Base-by-base conservation (phyloP, 2,797 vertebrate species). In the Cyclura pinguis region DNA sequence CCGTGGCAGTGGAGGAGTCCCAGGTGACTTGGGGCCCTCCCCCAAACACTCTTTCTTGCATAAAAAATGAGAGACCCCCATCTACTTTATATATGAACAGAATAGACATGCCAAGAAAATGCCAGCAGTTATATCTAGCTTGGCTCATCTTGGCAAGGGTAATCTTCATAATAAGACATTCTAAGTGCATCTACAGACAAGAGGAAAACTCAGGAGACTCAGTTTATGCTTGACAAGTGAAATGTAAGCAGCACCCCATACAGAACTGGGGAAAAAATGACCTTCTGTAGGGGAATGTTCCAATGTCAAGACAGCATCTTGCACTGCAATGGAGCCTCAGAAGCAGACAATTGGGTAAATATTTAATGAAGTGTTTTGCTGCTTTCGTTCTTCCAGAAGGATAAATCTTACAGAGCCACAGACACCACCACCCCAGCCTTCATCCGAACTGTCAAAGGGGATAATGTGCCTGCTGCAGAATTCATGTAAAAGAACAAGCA, bases 361-460 rank as follows among this genome's bases (percentile, higher is more conserved):
- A 92, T 93, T 90, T 86, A 89, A 91, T 16, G 20, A 67, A 86
- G n/a, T 77, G 50, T 88, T 92, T 24, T 42, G 73, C 50, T 81
- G 27, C 57, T 55, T 62, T 4, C 55, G n/a, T 38, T n/a, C 42
- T 83, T 78, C 73, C 74, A 64, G 78, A 84, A 62, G 42, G n/a
- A 91, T 88, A 82, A 82, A 52, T 85, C 84, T 57, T 59, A 57
- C 22, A 32, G 2, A 81, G 64, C 69, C 35, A 32, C 38, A 80
- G 20, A 83, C 88, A 69, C 67, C 27, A 69, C 29, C 29, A 69
- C 83, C 50, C 18, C 50, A 83, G 59, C 50, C n/a, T 50, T 88
- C 50, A 59, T 24, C 38, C 84, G 35, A 73, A 78, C 69, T 78
- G 80, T 67, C 35, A 84, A 84, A 69, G 7, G 64, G 82, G 73